Percentiles rank a stretch among this genome's conserved stretches.
Conservation (phyloP, 2,797 vertebrate species). For the Diplodus sargus region DNA sequence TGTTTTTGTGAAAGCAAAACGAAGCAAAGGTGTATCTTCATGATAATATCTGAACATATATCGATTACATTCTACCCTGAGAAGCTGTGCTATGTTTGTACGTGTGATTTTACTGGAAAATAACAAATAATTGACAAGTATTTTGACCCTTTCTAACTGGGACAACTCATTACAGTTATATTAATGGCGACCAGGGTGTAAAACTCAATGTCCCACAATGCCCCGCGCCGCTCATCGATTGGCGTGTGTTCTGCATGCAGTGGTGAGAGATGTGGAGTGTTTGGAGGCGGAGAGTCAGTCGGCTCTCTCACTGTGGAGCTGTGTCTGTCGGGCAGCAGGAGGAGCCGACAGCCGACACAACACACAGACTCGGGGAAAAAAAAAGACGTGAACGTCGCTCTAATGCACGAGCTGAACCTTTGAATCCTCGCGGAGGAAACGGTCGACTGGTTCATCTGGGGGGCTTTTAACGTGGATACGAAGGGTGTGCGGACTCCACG, state of each 20-base stretch:
- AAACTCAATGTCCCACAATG: conserved; percentile 77
- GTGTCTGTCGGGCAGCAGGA: conserved; percentile 79
- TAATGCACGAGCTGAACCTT: conserved; percentile 5
- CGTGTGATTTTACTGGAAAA: too few species aligned
- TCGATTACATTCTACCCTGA: too few species aligned
- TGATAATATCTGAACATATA: too few species aligned
- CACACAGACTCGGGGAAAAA: conserved; percentile 52
- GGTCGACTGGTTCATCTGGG: neutral
- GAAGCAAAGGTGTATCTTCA: too few species aligned
- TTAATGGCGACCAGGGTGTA: conserved; percentile 8
- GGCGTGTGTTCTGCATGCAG: conserved; percentile 67
- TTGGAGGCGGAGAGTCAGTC: conserved; percentile 80
- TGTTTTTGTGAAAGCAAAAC: too few species aligned
- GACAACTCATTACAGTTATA: neutral
- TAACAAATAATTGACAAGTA: neutral
- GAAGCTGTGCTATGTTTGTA: too few species aligned
- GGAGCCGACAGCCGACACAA: conserved; percentile 71
- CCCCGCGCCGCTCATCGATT: conserved; percentile 50
- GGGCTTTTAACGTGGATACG: conserved; percentile 19
- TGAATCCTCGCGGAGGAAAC: conserved; percentile 12
- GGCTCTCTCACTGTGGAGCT: conserved; percentile 61
- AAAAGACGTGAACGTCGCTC: conserved; percentile 55
- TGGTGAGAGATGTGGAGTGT: conserved; percentile 63
- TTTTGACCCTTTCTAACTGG: neutral
- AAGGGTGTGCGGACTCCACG: conserved; percentile 39